These are phyloP conservation scores for Oryzias woworae DNA, from an alignment of 2,113 vertebrate genomes.

Conservation along the genomic window DNA sequence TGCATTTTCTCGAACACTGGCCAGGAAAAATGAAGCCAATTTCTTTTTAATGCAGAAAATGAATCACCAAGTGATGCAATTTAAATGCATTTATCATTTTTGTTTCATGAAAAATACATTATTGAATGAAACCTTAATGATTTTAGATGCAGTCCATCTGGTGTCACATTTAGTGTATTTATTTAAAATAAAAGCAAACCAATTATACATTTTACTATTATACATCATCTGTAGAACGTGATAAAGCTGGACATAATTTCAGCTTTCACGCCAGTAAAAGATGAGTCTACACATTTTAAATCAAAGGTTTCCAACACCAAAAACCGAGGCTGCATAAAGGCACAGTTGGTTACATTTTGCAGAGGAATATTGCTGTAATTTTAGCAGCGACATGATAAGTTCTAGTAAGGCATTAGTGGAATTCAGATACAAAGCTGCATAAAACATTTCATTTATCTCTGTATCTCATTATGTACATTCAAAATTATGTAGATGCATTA, in stretches of 20 bases:
- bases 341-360: constrained; percentile 41
- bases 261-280: constrained; percentile 20
- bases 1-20: too few species aligned
- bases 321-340: constrained; percentile 40
- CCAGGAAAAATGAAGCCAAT: too few species aligned
- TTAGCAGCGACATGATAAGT: constrained; percentile 34
- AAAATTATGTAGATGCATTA: constrained; percentile 9
- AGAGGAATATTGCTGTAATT: constrained; percentile 40
- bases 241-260: constrained; percentile 12
- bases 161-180: constrained; percentile 51
- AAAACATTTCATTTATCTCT: constrained; percentile 17
- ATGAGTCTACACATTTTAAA: constrained; percentile 6
- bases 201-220: constrained; percentile 3
- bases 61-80: neutral
- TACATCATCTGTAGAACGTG: constrained; percentile 6
- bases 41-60: too few species aligned
- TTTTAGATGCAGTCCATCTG: constrained; percentile 4
- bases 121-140: constrained; percentile 2
- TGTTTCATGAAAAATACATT: neutral
- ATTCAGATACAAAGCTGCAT: constrained; percentile 37
- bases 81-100: neutral
- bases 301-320: constrained; percentile 19
- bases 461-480: constrained; percentile 16
- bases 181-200: constrained; percentile 54
- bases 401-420: constrained; percentile 39